Percentiles rank a stretch among this genome's conserved stretches.
phyloP scores from a whole-genome alignment of 2,888 invertebrate genomes.

The Disparrhopalites patrizii region DNA sequence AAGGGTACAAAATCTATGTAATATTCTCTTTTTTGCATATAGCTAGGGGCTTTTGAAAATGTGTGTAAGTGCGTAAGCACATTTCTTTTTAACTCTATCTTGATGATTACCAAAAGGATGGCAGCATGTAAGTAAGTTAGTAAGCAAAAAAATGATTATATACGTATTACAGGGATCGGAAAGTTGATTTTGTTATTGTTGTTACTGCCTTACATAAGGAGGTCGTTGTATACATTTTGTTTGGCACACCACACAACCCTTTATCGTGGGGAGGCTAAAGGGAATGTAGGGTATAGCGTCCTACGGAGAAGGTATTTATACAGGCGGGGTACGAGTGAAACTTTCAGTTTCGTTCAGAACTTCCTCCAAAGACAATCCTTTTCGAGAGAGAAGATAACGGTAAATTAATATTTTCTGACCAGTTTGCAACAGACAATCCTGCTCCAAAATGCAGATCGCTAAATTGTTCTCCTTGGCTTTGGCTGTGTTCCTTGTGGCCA shows the following conservation, averaged over 20 bases:
- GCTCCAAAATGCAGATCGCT: conserved; percentile 20
- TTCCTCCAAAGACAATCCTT: background rate
- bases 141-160: no score
- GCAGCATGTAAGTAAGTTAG: no score
- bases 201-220: background rate
- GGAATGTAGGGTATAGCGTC: background rate
- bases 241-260: background rate
- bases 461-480: conserved; percentile 15
- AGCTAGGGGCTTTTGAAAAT: no score
- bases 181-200: no score
- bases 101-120: no score
- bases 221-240: no score
- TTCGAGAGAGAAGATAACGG: background rate
- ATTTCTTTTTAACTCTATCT: no score
- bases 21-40: no score
- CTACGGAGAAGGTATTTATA: conserved; percentile 18
- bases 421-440: background rate
- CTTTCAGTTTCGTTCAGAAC: conserved; percentile 6
- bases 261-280: background rate
- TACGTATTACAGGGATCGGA: no score
- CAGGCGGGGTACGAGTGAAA: conserved; percentile 5
- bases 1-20: no score
- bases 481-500: conserved; percentile 24
- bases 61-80: no score
- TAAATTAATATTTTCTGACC: background rate